Percentiles rank a stretch among this genome's conserved stretches.
Evolutionary conservation across 2,113 vertebrate species (phyloP).

Genomic region (Eonycteris spelaea): DNA sequence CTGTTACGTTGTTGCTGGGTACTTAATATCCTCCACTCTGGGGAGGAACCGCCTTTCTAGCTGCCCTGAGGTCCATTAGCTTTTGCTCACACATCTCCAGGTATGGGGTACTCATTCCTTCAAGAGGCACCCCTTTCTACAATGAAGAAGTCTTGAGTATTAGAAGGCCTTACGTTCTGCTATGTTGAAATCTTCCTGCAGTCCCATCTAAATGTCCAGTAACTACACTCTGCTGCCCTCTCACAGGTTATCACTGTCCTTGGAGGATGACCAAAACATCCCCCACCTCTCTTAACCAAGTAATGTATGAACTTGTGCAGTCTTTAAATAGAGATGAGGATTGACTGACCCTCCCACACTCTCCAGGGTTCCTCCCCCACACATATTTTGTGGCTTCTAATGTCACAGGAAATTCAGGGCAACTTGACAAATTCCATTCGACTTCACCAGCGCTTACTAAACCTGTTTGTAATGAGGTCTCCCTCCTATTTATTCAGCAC

Average conservation of each 20-base stretch:
- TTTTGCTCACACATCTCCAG: not conserved
- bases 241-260: not conserved
- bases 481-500: not conserved
- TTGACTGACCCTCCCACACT: not conserved
- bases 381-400: constrained; percentile 30
- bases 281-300: constrained; percentile 9
- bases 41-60: not conserved
- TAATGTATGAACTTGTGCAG: not conserved
- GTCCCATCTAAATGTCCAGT: not conserved
- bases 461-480: constrained; percentile 40
- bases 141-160: not conserved
- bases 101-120: not conserved
- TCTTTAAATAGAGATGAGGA: not conserved
- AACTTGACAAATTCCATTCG: constrained; percentile 31
- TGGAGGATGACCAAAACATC: not conserved
- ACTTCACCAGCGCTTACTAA: constrained; percentile 41
- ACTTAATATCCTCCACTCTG: not conserved
- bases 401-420: constrained; percentile 20
- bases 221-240: not conserved
- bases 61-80: not conserved
- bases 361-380: not conserved
- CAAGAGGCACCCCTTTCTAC: not conserved
- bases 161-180: not conserved
- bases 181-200: not conserved
- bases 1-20: not conserved